Conservation (phyloP, 1,140 invertebrate genomes). For the Caenorhabditis tropicalis region DNA sequence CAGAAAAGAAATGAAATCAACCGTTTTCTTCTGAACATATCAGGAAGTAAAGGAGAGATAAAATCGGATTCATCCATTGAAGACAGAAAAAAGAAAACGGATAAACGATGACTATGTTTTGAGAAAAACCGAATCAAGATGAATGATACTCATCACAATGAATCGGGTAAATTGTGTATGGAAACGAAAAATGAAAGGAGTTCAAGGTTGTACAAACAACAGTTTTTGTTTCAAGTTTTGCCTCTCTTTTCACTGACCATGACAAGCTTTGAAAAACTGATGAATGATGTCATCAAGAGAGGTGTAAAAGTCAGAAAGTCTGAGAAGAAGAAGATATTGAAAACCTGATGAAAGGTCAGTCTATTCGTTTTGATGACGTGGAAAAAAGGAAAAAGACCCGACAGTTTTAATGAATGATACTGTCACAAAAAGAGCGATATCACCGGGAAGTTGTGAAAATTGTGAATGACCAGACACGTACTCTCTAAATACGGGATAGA, state of each 20-base stretch:
- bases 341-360: neutral
- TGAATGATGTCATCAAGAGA: slow-evolving; percentile 9
- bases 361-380: neutral
- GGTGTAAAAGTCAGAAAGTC: neutral
- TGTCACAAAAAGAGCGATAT: neutral
- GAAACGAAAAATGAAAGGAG: neutral
- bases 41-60: slow-evolving; percentile 12
- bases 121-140: neutral
- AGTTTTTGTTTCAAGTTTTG: slow-evolving; percentile 26
- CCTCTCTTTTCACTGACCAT: neutral
- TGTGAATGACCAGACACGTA: too few species aligned
- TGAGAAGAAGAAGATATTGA: neutral
- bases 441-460: neutral
- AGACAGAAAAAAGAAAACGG: slow-evolving; percentile 7
- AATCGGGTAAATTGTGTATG: neutral
- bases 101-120: neutral
- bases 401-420: slow-evolving; percentile 23
- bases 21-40: neutral
- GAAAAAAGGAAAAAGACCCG: neutral
- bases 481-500: too few species aligned
- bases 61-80: slow-evolving; percentile 11
- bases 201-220: slow-evolving; percentile 35
- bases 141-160: neutral
- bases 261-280: slow-evolving; percentile 29
- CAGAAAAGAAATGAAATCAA: neutral